These are phyloP conservation scores for Mola mola DNA, from an alignment of 2,113 vertebrate species.

Conservation along the genomic window DNA sequence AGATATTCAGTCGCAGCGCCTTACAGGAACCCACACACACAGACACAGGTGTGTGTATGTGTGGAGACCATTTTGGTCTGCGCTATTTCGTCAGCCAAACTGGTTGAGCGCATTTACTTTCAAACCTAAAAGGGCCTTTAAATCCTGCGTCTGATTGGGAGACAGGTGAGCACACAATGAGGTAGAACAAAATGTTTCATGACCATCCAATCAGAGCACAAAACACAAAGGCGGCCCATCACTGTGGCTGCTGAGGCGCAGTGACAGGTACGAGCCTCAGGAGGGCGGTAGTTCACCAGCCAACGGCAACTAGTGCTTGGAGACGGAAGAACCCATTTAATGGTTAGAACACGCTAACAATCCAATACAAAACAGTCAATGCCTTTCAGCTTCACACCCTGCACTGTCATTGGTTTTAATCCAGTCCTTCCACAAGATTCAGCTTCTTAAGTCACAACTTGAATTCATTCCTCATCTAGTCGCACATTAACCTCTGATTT, in stretches of 20 bases:
- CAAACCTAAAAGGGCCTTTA: background rate
- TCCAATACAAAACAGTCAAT: constrained; percentile 45
- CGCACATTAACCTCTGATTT: constrained; percentile 56
- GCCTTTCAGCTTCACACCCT: constrained; percentile 42
- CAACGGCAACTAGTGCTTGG: constrained; percentile 24
- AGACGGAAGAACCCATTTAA: constrained; percentile 31
- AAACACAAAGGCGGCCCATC: background rate
- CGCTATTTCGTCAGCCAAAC: too few relatives aligned
- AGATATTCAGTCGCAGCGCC: constrained; percentile 27
- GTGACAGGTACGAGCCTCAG: constrained; percentile 39
- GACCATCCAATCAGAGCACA: constrained; percentile 55
- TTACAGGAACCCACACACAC: background rate
- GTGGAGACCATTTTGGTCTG: constrained; percentile 19
- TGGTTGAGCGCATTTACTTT: constrained; percentile 10
- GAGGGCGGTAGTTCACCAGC: constrained; percentile 41
- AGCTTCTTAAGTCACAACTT: constrained; percentile 32
- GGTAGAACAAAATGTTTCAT: constrained; percentile 72
- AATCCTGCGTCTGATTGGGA: constrained; percentile 40
- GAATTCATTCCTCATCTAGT: constrained; percentile 27
- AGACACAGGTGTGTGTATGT: constrained; percentile 1
- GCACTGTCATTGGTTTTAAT: constrained; percentile 9
- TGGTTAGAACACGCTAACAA: constrained; percentile 29
- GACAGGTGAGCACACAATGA: constrained; percentile 70
- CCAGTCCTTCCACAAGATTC: constrained; percentile 14
- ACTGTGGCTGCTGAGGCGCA: constrained; percentile 11